Percentiles rank a stretch among this genome's conserved stretches.
phyloP scores from a whole-genome alignment of 1,140 invertebrate species.

The Bombus soroeensis region DNA sequence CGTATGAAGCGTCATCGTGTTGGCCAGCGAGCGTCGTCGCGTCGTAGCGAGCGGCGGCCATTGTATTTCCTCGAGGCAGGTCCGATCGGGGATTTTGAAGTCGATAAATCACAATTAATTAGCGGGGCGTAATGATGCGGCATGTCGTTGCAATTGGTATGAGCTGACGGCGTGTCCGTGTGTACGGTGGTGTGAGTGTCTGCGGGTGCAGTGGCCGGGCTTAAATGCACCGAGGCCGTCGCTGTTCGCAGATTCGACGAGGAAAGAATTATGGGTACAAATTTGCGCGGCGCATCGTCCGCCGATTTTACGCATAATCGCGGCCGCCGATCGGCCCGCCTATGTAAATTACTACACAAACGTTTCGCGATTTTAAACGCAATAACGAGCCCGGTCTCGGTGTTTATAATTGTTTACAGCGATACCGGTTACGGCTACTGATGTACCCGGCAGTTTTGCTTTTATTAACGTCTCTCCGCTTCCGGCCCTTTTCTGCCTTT shows the following conservation, averaged over 20 bases:
- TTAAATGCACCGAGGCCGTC: constrained; percentile 59
- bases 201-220: constrained; percentile 45
- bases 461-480: constrained; percentile 33
- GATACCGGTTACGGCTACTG: constrained; percentile 42
- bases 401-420: constrained; percentile 55
- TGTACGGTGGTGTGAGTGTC: constrained; percentile 2
- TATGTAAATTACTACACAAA: constrained; percentile 52
- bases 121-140: constrained; percentile 82
- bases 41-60: constrained; percentile 33
- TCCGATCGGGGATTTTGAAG: constrained; percentile 74
- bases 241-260: constrained; percentile 55
- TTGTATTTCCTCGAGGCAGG: constrained; percentile 64
- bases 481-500: background rate
- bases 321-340: constrained; percentile 12
- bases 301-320: constrained; percentile 54
- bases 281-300: constrained; percentile 58
- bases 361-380: constrained; percentile 51
- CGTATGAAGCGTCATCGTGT: constrained; percentile 46
- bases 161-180: constrained; percentile 68
- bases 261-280: constrained; percentile 65
- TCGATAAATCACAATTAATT: constrained; percentile 84
- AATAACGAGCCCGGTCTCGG: constrained; percentile 31
- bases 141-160: constrained; percentile 81
- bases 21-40: constrained; percentile 19
- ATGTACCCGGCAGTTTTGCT: constrained; percentile 3